These are phyloP conservation scores for Zoroaster sp. DNA, from an alignment of 53 echinoderm and acorn worm species.

Conservation along the genomic window DNA sequence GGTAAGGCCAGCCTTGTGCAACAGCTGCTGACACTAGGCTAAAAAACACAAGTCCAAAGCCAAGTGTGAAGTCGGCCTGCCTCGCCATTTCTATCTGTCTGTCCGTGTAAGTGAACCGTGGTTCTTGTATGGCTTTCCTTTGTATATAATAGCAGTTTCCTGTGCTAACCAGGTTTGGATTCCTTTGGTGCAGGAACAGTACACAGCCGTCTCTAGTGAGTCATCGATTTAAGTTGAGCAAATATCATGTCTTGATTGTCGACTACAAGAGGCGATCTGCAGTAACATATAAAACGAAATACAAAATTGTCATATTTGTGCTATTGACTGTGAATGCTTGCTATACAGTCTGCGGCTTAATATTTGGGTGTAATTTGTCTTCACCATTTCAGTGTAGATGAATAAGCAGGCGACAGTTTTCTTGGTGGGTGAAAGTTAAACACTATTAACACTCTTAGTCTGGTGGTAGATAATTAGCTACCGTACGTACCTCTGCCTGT, in stretches of 20 bases:
- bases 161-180: background rate
- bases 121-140: background rate
- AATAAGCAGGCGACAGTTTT: no score
- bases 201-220: background rate
- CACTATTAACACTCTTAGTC: no score
- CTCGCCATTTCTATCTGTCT: background rate
- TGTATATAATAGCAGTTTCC: background rate
- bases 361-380: no score
- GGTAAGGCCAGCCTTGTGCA: constrained; percentile 42
- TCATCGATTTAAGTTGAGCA: background rate
- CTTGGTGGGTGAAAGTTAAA: no score
- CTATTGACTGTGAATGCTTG: background rate
- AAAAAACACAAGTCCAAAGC: background rate
- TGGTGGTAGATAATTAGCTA: no score
- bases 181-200: background rate
- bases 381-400: no score
- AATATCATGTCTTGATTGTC: background rate
- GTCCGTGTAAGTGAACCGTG: background rate
- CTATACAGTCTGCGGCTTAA: no score
- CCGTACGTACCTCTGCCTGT: no score
- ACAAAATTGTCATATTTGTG: background rate
- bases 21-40: background rate
- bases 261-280: background rate
- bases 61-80: background rate
- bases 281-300: background rate